These are phyloP conservation scores for Melanerpes aurifrons DNA, from an alignment of 2,113 vertebrate genomes.

Conservation along the genomic window DNA sequence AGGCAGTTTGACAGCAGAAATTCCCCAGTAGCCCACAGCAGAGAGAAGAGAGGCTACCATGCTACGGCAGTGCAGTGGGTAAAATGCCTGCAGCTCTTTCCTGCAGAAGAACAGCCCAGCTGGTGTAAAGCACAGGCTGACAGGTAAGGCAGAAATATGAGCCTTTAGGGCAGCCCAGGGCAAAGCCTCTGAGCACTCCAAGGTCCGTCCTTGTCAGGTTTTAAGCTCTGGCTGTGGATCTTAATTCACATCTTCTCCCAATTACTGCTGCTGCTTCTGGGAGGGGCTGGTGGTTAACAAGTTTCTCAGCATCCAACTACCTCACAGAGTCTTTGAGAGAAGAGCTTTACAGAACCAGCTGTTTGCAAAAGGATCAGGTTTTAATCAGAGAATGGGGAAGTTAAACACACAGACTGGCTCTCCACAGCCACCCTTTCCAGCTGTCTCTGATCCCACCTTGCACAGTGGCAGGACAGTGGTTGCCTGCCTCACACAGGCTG, in stretches of 20 bases:
- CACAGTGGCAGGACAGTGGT: accelerated
- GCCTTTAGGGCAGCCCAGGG: not conserved
- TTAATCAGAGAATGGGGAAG: not conserved
- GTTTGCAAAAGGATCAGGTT: constrained; percentile 1
- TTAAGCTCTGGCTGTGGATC: constrained; percentile 34
- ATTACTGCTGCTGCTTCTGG: constrained; percentile 28
- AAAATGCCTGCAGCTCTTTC: not conserved
- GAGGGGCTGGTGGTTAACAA: not conserved
- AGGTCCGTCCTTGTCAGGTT: constrained; percentile 8
- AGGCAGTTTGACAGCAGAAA: not conserved
- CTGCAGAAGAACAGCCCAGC: not conserved
- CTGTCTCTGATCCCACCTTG: not conserved
- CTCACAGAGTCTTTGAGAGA: not conserved
- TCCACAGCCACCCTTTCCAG: not conserved
- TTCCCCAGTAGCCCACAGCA: not conserved
- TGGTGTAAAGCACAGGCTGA: not conserved
- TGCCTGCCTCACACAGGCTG: not conserved
- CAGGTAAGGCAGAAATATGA: not conserved
- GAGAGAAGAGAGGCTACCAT: not conserved
- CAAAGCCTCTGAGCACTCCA: not conserved
- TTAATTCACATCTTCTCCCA: constrained; percentile 48
- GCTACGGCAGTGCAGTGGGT: not conserved
- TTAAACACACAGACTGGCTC: not conserved
- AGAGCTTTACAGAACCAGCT: not conserved
- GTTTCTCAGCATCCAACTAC: not conserved